A percentile compares a stretch with the other conserved stretches of the same genome.
Conservation (phyloP, 1,140 invertebrate species). For the Kradibia gibbosae region DNA sequence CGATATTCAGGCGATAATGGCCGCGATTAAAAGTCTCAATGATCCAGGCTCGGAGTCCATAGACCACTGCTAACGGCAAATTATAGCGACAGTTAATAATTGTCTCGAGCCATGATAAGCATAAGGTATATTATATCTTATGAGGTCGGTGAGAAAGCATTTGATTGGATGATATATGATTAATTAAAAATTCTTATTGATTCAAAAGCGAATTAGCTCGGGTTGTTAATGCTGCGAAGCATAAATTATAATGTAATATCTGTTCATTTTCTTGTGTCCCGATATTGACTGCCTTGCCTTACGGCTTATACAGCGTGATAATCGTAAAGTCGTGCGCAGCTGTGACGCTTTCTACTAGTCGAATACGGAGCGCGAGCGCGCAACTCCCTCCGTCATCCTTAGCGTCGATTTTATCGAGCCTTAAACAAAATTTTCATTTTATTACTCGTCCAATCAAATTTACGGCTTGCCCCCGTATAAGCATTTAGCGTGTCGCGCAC, state of each 20-base stretch:
- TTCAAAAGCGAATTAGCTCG: background rate
- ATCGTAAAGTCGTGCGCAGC: conserved; percentile 9
- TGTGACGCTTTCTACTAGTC: conserved; percentile 1
- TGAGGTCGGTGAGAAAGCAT: background rate
- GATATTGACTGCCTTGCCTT: conserved; percentile 5
- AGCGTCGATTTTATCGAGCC: background rate
- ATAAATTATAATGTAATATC: conserved; percentile 9
- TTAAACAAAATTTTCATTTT: conserved; percentile 1
- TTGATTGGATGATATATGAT: background rate
- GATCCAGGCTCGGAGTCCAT: background rate
- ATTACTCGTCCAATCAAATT: background rate
- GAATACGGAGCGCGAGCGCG: background rate
- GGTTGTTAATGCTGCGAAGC: background rate
- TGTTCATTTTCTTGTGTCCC: background rate
- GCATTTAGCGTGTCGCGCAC: too few relatives aligned
- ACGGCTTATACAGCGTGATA: background rate
- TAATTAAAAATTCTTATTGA: background rate
- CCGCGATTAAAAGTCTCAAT: background rate
- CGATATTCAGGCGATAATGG: background rate
- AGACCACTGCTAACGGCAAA: background rate
- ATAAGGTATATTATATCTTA: background rate
- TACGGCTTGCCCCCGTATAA: background rate
- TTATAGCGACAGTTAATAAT: background rate
- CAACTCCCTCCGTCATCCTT: background rate
- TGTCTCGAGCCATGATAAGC: background rate